Conservation (phyloP, 2,888 invertebrate species). For the Ophion costatus region DNA sequence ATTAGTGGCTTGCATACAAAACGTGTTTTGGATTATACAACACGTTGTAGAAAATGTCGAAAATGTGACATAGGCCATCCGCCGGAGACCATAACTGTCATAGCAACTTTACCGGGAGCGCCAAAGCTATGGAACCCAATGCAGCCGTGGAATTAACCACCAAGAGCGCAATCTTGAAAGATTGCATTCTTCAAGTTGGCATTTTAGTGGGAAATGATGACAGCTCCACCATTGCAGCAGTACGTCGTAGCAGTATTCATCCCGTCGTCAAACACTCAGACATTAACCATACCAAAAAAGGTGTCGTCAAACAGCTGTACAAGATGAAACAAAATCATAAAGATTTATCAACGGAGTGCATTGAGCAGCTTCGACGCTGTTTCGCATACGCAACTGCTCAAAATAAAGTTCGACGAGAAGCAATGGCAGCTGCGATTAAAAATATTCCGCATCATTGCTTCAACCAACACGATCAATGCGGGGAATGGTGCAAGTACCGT, state of each 20-base stretch:
- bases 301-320: slow-evolving; percentile 57
- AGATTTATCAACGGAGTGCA: slow-evolving; percentile 47
- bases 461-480: slow-evolving; percentile 19
- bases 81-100: slow-evolving; percentile 20
- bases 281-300: slow-evolving; percentile 42
- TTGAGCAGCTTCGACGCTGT: slow-evolving; percentile 53
- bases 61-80: slow-evolving; percentile 25
- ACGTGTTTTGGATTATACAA: slow-evolving; percentile 21
- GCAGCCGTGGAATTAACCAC: slow-evolving; percentile 58
- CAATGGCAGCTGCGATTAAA: slow-evolving; percentile 42
- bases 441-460: slow-evolving; percentile 46
- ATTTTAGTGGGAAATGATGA: slow-evolving; percentile 67
- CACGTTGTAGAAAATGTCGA: slow-evolving; percentile 23
- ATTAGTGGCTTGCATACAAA: slow-evolving; percentile 21
- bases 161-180: slow-evolving; percentile 51
- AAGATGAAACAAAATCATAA: slow-evolving; percentile 55
- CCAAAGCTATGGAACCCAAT: slow-evolving; percentile 62
- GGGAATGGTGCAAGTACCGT: background rate
- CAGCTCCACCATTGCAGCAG: slow-evolving; percentile 64
- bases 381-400: slow-evolving; percentile 52
- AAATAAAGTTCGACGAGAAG: slow-evolving; percentile 44
- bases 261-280: slow-evolving; percentile 60
- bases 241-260: slow-evolving; percentile 59
- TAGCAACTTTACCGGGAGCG: slow-evolving; percentile 26
- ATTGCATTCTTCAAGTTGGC: slow-evolving; percentile 58